Base-by-base conservation (phyloP, 2,888 invertebrate species). In the Tuberolachnus salignus region DNA sequence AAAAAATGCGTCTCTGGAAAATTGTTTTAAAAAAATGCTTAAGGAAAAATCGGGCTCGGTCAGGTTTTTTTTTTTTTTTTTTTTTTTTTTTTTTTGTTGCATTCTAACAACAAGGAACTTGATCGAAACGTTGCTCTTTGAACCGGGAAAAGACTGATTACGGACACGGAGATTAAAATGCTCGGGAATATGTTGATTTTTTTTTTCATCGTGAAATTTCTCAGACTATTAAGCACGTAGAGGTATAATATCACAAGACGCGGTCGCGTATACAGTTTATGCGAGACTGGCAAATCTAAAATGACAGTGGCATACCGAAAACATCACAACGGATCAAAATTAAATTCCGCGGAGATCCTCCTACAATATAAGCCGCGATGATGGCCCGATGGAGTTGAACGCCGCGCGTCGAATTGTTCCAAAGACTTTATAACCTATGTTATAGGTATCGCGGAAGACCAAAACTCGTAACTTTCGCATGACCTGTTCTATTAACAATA, bases 321-420 rank as follows among this genome's bases (percentile, higher is more conserved):
- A 72, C 49, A 26, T 34, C 34, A n/a, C n/a, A 71, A 72, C 23
- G 34, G 34, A 72, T 72, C 49, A 34, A 72, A 61, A 72, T 72
- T 72, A 49, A 72, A 72, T 72, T 61, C 61, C 49, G 3, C 26
- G 3, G 10, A 13, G 49, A 14, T 61, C 13, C 49, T 19, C 3
- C 34, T 11, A 59, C 14, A 19, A 59, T n/a, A n/a, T n/a, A n/a
- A n/a, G n/a, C n/a, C n/a, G 59, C 61, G 13, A 9, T 46, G 46
- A 71, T 49, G 42, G 21, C 55, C 42, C 42, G 23, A 9, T 4
- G 11, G 19, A 49, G 26, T 67, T 26, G 57, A 59, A 26, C 57
- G 13, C 16, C 21, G 21, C 46, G 34, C 21, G 23, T 26, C 42
- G 49, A 46, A 3, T 46, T n/a, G 44, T 46, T 19, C 26, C 59